Percentiles rank a stretch among this genome's conserved stretches.
Evolutionary conservation across 2,888 invertebrate species (phyloP).

Genomic region (Dichetophora obliterata): DNA sequence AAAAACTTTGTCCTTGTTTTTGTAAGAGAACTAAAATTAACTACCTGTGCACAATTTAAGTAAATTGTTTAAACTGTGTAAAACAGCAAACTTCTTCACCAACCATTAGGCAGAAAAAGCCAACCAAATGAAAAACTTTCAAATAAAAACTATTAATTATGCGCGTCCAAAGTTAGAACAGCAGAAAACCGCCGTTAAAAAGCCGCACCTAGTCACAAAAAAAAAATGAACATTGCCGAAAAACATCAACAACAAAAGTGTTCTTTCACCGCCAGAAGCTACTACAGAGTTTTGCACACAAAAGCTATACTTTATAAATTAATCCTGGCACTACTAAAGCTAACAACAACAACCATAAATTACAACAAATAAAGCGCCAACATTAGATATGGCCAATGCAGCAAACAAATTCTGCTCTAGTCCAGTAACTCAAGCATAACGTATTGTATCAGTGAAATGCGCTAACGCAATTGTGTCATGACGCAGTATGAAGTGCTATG

Average conservation of each 20-base stretch:
- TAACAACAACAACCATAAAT: constrained; percentile 36
- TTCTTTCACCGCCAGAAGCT: background rate
- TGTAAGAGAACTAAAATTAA: constrained; percentile 58
- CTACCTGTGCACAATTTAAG: constrained; percentile 68
- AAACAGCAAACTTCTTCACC: constrained; percentile 53
- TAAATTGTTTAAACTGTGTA: constrained; percentile 49
- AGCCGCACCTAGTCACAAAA: constrained; percentile 38
- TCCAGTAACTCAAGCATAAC: no score
- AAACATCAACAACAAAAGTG: background rate
- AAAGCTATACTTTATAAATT: constrained; percentile 26
- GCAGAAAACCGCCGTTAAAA: constrained; percentile 64
- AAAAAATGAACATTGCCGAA: background rate
- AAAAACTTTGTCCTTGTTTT: constrained; percentile 47
- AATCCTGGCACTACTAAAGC: constrained; percentile 21
- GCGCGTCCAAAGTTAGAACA: constrained; percentile 63
- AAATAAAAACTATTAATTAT: constrained; percentile 64
- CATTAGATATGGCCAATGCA: no score
- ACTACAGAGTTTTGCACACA: background rate
- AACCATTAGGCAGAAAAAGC: constrained; percentile 55
- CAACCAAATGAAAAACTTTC: constrained; percentile 41
- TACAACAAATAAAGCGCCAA: constrained; percentile 2
- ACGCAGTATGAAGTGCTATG: no score
- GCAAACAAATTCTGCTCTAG: no score
- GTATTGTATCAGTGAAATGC: no score
- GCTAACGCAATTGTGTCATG: no score